Conservation (phyloP, 2,888 invertebrate species). For the Itoplectis maculator region DNA sequence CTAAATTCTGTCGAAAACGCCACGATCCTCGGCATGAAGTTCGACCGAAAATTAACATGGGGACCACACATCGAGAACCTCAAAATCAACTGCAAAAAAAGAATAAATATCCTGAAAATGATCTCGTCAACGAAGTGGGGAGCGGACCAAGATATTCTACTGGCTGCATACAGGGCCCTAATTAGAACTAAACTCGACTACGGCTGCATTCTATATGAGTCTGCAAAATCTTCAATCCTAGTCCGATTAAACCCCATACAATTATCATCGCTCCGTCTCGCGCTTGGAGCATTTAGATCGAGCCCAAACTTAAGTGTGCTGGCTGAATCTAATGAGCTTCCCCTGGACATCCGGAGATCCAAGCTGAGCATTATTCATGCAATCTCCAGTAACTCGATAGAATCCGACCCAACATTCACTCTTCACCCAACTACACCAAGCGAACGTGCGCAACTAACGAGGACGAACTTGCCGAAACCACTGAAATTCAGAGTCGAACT, state of each 20-base stretch:
- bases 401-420: neutral
- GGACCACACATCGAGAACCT: constrained; percentile 58
- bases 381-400: neutral
- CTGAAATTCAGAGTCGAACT: constrained; percentile 7
- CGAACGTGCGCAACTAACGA: neutral
- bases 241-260: constrained; percentile 63
- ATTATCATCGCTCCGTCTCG: constrained; percentile 50
- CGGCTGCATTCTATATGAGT: constrained; percentile 67
- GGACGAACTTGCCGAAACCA: neutral
- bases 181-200: constrained; percentile 69
- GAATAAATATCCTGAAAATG: constrained; percentile 50
- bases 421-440: neutral
- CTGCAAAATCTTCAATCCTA: constrained; percentile 44
- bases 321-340: constrained; percentile 55
- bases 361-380: constrained; percentile 27
- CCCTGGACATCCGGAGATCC: constrained; percentile 44
- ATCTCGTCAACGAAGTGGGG: constrained; percentile 54
- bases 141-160: constrained; percentile 37
- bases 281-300: constrained; percentile 63
- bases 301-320: constrained; percentile 61
- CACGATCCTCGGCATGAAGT: constrained; percentile 61
- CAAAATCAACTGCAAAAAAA: constrained; percentile 50
- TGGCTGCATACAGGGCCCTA: constrained; percentile 47
- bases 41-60: constrained; percentile 69
- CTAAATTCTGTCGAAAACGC: constrained; percentile 20